Conservation (phyloP, 35 echinoderm and acorn worm species). For the Strongylocentrotus purpuratus region DNA sequence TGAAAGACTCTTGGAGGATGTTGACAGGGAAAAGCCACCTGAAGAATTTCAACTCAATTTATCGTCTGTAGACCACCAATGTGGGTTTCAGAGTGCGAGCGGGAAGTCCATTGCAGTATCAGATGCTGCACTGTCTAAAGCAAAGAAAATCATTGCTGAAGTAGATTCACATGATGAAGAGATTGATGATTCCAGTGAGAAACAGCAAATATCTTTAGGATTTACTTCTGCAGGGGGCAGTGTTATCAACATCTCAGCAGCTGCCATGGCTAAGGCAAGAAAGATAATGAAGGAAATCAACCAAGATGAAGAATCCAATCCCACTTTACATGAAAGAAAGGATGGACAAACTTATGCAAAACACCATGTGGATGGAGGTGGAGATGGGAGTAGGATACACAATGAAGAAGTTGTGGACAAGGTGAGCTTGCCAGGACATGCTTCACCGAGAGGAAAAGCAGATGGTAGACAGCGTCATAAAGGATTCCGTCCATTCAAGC, state of each 20-base stretch:
- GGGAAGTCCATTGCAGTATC: slow-evolving; percentile 65
- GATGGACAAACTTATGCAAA: neutral
- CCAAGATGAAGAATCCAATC: neutral
- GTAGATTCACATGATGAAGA: neutral
- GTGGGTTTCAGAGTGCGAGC: slow-evolving; percentile 56
- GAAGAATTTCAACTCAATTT: neutral
- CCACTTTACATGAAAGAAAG: neutral
- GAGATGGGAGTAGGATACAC: neutral
- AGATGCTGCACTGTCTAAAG: slow-evolving; percentile 58
- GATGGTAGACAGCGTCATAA: slow-evolving; percentile 74
- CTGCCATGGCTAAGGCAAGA: slow-evolving; percentile 58
- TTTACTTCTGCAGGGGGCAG: slow-evolving; percentile 76
- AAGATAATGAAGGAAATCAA: slow-evolving; percentile 37
- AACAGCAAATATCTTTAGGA: slow-evolving; percentile 5
- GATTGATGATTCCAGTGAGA: neutral
- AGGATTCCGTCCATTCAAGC: slow-evolving; percentile 94
- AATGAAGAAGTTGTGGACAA: neutral
- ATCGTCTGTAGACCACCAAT: neutral
- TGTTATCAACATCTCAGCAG: slow-evolving; percentile 44
- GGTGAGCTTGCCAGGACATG: neutral
- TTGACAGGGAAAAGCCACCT: neutral
- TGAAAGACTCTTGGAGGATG: neutral
- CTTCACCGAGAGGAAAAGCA: slow-evolving; percentile 14
- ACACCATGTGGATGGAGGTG: neutral
- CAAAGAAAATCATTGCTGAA: slow-evolving; percentile 50